A percentile compares a stretch with the other conserved stretches of the same genome.
Evolutionary conservation across 2,888 invertebrate genomes (phyloP).

Genomic region (Cephus spinipes): DNA sequence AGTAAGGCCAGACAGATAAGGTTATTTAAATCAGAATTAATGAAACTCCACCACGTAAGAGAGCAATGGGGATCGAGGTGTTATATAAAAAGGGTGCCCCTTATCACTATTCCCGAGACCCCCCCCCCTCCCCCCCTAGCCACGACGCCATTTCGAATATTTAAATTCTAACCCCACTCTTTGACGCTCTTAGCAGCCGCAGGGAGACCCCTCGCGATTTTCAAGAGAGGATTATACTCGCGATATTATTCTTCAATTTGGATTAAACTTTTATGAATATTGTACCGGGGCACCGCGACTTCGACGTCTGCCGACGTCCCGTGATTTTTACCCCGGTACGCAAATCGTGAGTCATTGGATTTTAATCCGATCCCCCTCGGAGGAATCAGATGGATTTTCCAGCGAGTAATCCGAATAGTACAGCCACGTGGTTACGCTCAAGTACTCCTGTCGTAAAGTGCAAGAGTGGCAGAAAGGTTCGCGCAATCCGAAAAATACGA

Average conservation of each 20-base stretch:
- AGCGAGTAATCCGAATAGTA: background rate
- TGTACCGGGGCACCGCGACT: conserved; percentile 17
- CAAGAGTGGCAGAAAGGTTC: too few species aligned
- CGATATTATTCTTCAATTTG: conserved; percentile 45
- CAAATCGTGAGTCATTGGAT: background rate
- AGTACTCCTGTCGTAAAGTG: too few species aligned
- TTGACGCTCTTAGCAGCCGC: background rate
- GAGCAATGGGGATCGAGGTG: conserved; percentile 16
- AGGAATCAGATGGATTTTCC: background rate
- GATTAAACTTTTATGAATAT: conserved; percentile 39
- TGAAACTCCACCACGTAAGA: conserved; percentile 21
- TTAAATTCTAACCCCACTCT: conserved; percentile 32
- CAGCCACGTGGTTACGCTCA: too few species aligned
- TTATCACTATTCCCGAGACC: conserved; percentile 16
- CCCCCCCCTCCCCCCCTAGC: background rate
- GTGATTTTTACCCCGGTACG: background rate
- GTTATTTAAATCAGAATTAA: conserved; percentile 24
- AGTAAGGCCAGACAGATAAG: conserved; percentile 14
- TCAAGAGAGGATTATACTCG: conserved; percentile 32
- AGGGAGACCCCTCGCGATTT: conserved; percentile 13
- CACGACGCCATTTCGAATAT: conserved; percentile 34
- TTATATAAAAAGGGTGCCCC: conserved; percentile 18
- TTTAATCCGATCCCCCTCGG: too few species aligned
- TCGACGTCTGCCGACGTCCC: background rate
- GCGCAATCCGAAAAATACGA: too few species aligned